Conservation (phyloP, 2,113 vertebrate species). For the Cricetomys ansorgei region DNA sequence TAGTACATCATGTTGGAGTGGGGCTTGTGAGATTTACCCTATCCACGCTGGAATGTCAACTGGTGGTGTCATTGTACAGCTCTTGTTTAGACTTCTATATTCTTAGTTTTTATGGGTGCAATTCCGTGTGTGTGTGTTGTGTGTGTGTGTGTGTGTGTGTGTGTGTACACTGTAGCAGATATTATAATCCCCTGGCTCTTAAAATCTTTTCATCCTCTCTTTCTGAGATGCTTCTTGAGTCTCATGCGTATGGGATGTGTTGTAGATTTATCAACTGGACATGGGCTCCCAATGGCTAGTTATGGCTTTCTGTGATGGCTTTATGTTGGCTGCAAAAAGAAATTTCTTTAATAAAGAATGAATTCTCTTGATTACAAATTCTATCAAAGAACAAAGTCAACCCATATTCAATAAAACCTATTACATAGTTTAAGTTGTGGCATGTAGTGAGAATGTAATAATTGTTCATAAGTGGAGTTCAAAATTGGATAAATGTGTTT, state of each 20-base stretch:
- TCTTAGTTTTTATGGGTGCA: neutral
- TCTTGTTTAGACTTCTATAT: neutral
- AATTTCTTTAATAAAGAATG: neutral
- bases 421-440: neutral
- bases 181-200: neutral
- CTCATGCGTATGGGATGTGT: neutral
- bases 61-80: neutral
- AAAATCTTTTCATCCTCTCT: neutral
- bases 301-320: neutral
- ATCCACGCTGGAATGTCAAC: too few species aligned
- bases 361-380: neutral
- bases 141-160: too few species aligned
- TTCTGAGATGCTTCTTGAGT: neutral
- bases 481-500: neutral
- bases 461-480: neutral
- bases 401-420: neutral
- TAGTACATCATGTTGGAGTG: neutral
- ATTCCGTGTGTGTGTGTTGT: too few species aligned
- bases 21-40: neutral
- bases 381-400: neutral
- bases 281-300: neutral
- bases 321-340: neutral
- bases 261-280: neutral
- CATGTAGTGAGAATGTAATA: neutral
- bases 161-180: too few species aligned